Base-by-base conservation (phyloP, 53 echinoderm and acorn worm species). In the Stichopus horrens region DNA sequence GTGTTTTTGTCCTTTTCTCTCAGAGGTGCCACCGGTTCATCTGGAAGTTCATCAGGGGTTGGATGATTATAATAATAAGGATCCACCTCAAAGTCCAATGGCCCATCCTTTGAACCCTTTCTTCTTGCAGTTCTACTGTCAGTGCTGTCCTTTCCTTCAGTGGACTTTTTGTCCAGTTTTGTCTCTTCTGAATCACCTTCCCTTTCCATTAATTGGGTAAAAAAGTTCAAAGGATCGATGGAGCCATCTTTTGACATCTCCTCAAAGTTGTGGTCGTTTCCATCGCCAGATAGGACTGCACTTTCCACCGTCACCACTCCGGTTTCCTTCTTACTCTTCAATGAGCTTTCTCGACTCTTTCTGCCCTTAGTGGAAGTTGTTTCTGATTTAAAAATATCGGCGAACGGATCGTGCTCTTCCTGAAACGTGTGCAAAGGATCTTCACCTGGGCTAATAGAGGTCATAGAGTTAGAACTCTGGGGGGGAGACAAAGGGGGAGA, bases 51-150 rank as follows among this genome's bases (percentile, higher is more conserved):
- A 71, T 94, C 92, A 8, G 95, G 95, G 22, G 96, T 95, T 23
- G 97, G 97, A 77, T 92, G 80, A 63, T 91, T 92, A 88, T 92
- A 97, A 93, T 97, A 93, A 79, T 88, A 95, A 11, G 94, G 92
- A 77, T 93, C 90, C 51, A 95, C 89, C 16, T 95, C 92, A 6
- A 91, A 63, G 20, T 95, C 92, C 37, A 59, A 68, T 16, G 75
- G 53, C 10, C 80, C 56, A 21, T 89, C 80, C 52, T 88, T 79
- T 22, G 74, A 75, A 52, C 23, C 14, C 66, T 67, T 88, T 60
- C 21, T 81, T 57, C 84, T 90, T 51, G 80, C 10, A 5, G 83
- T 65, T n/a, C 86, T 86, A 23, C 81, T 89, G 8, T 86, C 86
- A 67, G 78, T 86, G 74, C 88, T 73, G 76, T 83, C 58, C 54